phyloP scores from a whole-genome alignment of 1,140 invertebrate genomes.

The Trialeurodes vaporariorum region DNA sequence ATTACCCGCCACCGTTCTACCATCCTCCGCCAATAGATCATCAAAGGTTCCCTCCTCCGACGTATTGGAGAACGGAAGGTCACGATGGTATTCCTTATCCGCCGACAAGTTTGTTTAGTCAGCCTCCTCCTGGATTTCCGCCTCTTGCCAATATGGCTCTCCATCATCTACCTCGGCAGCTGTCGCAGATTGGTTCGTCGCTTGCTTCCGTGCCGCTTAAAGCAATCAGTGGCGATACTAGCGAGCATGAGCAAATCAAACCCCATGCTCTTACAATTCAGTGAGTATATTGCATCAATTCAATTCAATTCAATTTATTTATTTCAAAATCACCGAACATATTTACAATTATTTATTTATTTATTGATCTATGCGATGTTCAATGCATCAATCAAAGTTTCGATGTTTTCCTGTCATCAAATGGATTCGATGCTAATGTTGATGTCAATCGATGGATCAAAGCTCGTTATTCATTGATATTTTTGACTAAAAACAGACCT shows the following conservation, averaged over 20 bases:
- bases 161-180: background rate
- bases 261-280: constrained; percentile 19
- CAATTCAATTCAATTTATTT: no score
- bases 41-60: background rate
- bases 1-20: constrained; percentile 12
- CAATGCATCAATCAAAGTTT: no score
- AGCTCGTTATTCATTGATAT: no score
- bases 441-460: no score
- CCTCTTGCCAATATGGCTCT: background rate
- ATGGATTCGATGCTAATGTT: no score
- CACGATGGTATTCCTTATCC: background rate
- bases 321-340: no score
- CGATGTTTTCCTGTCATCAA: no score
- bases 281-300: no score
- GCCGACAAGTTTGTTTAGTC: background rate
- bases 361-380: no score
- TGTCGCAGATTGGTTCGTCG: background rate
- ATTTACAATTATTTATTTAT: no score
- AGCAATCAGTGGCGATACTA: background rate
- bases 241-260: constrained; percentile 5
- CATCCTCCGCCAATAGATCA: constrained; percentile 7
- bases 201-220: background rate
- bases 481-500: no score
- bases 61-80: background rate
- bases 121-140: background rate